Percentiles rank a stretch among this genome's conserved stretches.
Evolutionary conservation across 2,113 vertebrate genomes (phyloP).

Genomic region (Erythrolamprus reginae): DNA sequence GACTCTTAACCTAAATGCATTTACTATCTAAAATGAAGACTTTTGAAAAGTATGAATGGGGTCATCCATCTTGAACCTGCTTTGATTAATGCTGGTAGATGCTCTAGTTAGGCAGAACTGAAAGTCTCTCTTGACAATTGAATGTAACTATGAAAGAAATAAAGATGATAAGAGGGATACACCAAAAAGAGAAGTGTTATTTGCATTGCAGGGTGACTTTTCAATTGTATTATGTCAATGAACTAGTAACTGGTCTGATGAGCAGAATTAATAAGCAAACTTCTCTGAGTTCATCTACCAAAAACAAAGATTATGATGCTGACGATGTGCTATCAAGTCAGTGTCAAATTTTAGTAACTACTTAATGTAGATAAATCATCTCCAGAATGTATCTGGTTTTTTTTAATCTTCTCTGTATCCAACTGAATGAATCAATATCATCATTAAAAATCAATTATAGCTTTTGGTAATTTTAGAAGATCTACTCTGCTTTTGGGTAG

Average conservation of each 20-base stretch:
- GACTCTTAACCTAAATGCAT: background rate
- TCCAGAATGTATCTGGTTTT: background rate
- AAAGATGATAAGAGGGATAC: background rate
- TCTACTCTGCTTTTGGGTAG: background rate
- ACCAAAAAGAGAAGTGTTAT: background rate
- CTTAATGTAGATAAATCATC: background rate
- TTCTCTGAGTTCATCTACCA: background rate
- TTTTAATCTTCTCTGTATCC: background rate
- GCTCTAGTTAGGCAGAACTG: background rate
- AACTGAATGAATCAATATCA: background rate
- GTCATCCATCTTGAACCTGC: background rate
- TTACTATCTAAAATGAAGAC: background rate
- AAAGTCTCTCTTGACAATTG: background rate
- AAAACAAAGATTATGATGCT: background rate
- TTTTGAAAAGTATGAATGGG: background rate
- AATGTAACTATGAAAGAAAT: background rate
- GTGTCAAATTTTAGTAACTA: background rate
- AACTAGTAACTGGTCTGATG: background rate
- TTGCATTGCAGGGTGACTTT: background rate
- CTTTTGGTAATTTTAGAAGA: background rate
- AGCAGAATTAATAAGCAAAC: background rate
- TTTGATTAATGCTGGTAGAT: background rate
- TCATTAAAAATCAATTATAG: background rate
- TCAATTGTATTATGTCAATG: background rate
- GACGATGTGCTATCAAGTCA: background rate